Evolutionary conservation across 2,113 vertebrate species (phyloP).

Genomic region (Protobothrops flavoviridis): DNA sequence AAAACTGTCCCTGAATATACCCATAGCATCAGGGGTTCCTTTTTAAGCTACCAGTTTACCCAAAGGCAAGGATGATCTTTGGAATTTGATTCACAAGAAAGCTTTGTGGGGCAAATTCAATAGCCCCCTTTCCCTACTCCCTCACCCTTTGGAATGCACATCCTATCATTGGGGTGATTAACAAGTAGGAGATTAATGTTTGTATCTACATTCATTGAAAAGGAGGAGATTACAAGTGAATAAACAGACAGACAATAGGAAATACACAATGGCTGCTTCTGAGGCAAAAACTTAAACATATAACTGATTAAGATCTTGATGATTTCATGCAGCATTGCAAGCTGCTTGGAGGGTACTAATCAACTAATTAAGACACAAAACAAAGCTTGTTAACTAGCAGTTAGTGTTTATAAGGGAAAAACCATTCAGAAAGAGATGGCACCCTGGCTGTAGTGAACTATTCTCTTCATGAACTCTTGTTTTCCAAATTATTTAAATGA

Average conservation of each 20-base stretch:
- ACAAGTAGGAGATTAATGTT: too few relatives aligned
- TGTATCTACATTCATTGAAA: not conserved
- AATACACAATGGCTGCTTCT: not conserved
- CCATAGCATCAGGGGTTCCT: too few relatives aligned
- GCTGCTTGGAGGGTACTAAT: not conserved
- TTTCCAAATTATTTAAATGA: too few relatives aligned
- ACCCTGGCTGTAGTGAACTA: too few relatives aligned
- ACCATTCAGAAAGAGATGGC: too few relatives aligned
- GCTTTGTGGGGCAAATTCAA: too few relatives aligned
- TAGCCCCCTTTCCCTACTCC: too few relatives aligned
- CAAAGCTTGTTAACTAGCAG: not conserved
- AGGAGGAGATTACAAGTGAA: not conserved
- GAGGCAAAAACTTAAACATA: not conserved
- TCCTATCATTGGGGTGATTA: not conserved
- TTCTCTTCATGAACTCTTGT: too few relatives aligned
- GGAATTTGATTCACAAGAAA: too few relatives aligned
- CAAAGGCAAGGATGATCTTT: too few relatives aligned
- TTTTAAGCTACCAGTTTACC: too few relatives aligned
- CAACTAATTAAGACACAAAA: not conserved
- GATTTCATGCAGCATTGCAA: not conserved
- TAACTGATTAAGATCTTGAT: not conserved
- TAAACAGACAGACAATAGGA: not conserved
- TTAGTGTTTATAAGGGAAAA: not conserved
- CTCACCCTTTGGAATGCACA: not conserved
- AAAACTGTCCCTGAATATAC: too few relatives aligned